A percentile compares a stretch with the other conserved stretches of the same genome.
Conservation (phyloP, 2,113 vertebrate genomes). For the Pedetes capensis region DNA sequence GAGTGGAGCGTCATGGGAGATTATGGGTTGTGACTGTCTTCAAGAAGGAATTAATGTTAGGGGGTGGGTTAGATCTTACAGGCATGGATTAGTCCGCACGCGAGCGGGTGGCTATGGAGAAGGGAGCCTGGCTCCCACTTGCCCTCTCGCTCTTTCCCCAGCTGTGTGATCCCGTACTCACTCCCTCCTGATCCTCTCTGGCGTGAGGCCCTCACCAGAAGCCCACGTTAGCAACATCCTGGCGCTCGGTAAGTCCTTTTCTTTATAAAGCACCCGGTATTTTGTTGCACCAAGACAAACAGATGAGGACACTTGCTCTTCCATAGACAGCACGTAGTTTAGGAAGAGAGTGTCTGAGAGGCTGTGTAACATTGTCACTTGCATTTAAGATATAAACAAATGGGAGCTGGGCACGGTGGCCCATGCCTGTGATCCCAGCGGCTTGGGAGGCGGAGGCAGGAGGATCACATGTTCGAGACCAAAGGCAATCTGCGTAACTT, state of each 20-base stretch:
- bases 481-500: too few relatives aligned
- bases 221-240: too few relatives aligned
- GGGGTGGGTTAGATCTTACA: background rate
- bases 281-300: background rate
- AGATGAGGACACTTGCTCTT: background rate
- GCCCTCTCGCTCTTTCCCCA: background rate
- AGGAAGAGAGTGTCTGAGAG: background rate
- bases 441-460: too few relatives aligned
- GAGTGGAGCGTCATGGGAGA: background rate
- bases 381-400: background rate
- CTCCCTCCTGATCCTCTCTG: background rate
- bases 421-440: too few relatives aligned
- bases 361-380: background rate
- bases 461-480: too few relatives aligned
- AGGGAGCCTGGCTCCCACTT: background rate
- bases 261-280: background rate
- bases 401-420: too few relatives aligned
- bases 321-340: background rate
- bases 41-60: background rate
- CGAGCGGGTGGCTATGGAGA: background rate
- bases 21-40: too few relatives aligned
- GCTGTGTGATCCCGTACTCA: background rate
- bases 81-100: background rate
- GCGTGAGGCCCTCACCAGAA: background rate
- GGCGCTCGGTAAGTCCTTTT: too few relatives aligned